Evolutionary conservation across 2,797 vertebrate genomes (phyloP), one percentile per base, ranked within the genome.

Genomic region (Gambusia yucatana): DNA sequence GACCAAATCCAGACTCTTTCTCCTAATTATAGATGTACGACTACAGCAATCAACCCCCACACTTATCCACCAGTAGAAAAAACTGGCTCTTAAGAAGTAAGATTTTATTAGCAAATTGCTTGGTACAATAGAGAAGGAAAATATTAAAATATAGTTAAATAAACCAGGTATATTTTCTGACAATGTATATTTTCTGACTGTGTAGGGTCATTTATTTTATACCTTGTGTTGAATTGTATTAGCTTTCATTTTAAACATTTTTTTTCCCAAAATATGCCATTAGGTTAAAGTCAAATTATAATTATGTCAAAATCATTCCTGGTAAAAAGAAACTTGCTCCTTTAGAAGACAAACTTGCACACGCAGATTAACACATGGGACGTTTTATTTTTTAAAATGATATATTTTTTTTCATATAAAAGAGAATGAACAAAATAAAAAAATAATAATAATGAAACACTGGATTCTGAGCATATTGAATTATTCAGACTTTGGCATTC

Each of bases 11-110:
- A 17, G 39, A 43, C 2, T 14, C 20, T 55, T 30, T 20, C n/a
- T 46, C 9, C 43, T 36, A 61, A 75, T 46, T 75, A 75, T 3
- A 8, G 57, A 75, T 63, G 16, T 17, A 41, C 6, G 6, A 43
- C 52, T 57, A 59, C 25, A 61, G 73, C 7, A 59, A 17, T 43
- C 25, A 61, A 43, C 16, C 39, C 1, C n/a, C 39, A 47, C 57
- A 63, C n/a, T 33, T 63, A 44, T 47, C 55, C 55, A 20, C 73
- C 20, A 30, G n/a, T 9, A 75, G 33, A 74, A 39, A 75, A 75
- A 61, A 50, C 52, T 30, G 36, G 3, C 13, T 43, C 36, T 43
- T 36, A 43, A n/a, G 73, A 36, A 36, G 33, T 17, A 65, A 22
- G 10, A 14, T 25, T 39, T 43, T n/a, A 43, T 69, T 43, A 25